A percentile compares a stretch with the other conserved stretches of the same genome.
phyloP scores from a whole-genome alignment of 2,888 invertebrate species.

The Notodonta ziczac region DNA sequence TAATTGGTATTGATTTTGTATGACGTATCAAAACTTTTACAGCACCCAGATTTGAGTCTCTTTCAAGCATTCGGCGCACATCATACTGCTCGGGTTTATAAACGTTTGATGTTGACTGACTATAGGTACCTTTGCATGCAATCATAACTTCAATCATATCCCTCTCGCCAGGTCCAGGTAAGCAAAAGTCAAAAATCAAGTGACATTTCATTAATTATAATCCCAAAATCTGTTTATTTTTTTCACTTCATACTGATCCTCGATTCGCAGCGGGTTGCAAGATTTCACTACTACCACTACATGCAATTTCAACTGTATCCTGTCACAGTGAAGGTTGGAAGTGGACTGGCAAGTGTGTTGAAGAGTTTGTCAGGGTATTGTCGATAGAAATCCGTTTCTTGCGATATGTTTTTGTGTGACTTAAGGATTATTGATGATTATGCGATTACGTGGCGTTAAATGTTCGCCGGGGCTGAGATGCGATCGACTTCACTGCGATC shows the following conservation, averaged over 20 bases:
- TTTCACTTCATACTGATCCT: constrained; percentile 52
- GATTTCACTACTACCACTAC: constrained; percentile 12
- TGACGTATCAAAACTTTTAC: no score
- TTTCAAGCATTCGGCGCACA: no score
- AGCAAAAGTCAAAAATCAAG: constrained; percentile 51
- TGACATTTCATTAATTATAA: constrained; percentile 77
- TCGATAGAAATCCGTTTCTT: constrained; percentile 60
- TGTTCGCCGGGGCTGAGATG: constrained; percentile 28
- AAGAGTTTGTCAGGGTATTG: constrained; percentile 39
- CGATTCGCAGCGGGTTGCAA: constrained; percentile 67
- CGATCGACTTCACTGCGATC: constrained; percentile 19
- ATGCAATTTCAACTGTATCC: constrained; percentile 19
- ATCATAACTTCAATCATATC: constrained; percentile 11
- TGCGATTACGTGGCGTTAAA: constrained; percentile 70
- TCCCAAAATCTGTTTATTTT: constrained; percentile 64
- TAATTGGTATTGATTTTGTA: no score
- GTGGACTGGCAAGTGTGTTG: constrained; percentile 11
- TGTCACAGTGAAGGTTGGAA: constrained; percentile 9
- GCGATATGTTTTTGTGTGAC: constrained; percentile 59
- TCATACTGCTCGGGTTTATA: no score
- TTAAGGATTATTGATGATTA: constrained; percentile 80
- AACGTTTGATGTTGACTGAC: no score
- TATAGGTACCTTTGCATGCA: neutral
- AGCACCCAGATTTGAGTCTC: no score
- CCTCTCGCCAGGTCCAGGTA: constrained; percentile 45